Evolutionary conservation across 2,888 invertebrate genomes (phyloP).

Genomic region (Ectemnius lituratus): DNA sequence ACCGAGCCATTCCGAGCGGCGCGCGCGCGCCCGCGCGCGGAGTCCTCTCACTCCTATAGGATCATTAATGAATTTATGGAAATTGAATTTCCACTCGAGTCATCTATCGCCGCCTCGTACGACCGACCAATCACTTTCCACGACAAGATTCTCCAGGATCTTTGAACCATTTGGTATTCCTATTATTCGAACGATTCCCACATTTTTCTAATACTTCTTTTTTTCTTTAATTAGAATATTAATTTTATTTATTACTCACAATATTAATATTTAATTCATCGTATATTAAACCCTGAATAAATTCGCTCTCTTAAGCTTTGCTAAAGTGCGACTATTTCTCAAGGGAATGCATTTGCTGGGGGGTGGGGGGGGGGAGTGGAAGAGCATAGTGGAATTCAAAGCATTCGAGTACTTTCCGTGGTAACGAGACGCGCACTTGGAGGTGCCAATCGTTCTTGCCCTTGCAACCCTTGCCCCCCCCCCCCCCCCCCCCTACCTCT

Average conservation of each 20-base stretch:
- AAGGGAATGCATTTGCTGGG: constrained; percentile 12
- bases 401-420: constrained; percentile 56
- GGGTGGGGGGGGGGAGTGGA: constrained; percentile 19
- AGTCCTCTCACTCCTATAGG: background rate
- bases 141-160: constrained; percentile 25
- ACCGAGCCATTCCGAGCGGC: background rate
- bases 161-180: constrained; percentile 5
- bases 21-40: no score
- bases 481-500: constrained; percentile 16
- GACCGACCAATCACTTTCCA: constrained; percentile 12
- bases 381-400: constrained; percentile 59
- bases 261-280: no score
- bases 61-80: constrained; percentile 5
- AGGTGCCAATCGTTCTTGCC: constrained; percentile 56
- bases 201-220: no score
- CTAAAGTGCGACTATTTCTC: background rate
- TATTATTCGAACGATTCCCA: no score
- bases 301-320: no score
- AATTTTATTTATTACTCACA: no score
- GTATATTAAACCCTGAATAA: no score
- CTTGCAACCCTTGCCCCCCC: constrained; percentile 30
- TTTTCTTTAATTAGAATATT: no score
- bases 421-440: constrained; percentile 44
- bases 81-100: background rate
- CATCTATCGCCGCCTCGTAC: background rate